phyloP scores from a whole-genome alignment of 2,113 vertebrate species.

The Catharus minimus region DNA sequence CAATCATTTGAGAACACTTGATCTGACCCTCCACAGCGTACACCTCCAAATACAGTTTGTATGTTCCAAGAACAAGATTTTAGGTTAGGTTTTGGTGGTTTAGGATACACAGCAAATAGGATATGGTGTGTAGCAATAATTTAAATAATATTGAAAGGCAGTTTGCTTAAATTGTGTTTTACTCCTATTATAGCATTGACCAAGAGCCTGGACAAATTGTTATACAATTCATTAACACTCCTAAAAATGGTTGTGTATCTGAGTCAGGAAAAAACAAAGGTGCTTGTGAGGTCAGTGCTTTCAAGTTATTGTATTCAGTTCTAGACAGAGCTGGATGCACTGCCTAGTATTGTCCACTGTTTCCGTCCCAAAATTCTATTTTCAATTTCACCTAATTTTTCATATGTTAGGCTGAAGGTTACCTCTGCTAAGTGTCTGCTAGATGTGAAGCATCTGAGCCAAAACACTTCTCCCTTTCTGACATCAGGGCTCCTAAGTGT shows the following conservation, averaged over 20 bases:
- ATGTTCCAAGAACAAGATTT: background rate
- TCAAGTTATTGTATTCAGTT: background rate
- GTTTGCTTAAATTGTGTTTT: background rate
- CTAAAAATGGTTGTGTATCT: background rate
- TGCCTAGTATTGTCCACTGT: background rate
- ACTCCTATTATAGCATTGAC: background rate
- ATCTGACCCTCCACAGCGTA: background rate
- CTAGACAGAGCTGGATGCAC: conserved; percentile 22
- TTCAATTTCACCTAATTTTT: conserved; percentile 12
- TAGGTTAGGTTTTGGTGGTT: background rate
- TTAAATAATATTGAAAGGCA: background rate
- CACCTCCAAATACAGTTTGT: background rate
- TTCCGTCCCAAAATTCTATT: conserved; percentile 6
- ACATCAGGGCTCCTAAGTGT: background rate
- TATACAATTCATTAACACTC: background rate
- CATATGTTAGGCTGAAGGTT: background rate
- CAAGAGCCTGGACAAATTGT: background rate
- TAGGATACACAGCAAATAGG: background rate
- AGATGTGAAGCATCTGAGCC: background rate
- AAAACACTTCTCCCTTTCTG: background rate
- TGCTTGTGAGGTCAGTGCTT: background rate
- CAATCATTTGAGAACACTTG: background rate
- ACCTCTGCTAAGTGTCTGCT: background rate
- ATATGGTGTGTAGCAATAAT: background rate
- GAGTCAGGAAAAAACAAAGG: conserved; percentile 28